A percentile compares a stretch with the other conserved stretches of the same genome.
Conservation (phyloP, 2,888 invertebrate genomes). For the Ochlodes sylvanus region DNA sequence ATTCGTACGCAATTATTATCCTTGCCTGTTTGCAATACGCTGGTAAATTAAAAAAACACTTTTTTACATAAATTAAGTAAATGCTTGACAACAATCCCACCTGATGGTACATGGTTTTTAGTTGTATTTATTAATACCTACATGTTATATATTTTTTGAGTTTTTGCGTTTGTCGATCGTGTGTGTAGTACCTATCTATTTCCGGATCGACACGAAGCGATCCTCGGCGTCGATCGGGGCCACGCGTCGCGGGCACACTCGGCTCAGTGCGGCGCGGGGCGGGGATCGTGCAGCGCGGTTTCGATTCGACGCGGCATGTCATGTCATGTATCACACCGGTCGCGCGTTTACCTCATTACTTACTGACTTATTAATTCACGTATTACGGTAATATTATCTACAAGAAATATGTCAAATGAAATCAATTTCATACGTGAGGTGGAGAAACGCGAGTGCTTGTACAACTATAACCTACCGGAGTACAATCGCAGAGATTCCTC, state of each 20-base stretch:
- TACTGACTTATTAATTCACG: not conserved
- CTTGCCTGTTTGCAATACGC: no score
- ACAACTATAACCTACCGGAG: constrained; percentile 53
- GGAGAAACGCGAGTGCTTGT: constrained; percentile 55
- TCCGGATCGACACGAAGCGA: not conserved
- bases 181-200: not conserved
- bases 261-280: constrained; percentile 21
- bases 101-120: no score
- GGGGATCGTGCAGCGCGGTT: constrained; percentile 19
- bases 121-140: no score
- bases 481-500: constrained; percentile 56
- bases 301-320: constrained; percentile 5
- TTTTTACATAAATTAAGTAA: no score
- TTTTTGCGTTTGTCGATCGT: not conserved
- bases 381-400: not conserved
- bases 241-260: not conserved
- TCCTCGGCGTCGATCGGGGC: not conserved
- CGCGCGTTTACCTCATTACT: not conserved
- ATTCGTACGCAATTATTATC: no score
- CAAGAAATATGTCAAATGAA: constrained; percentile 25
- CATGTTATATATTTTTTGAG: no score
- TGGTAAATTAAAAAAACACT: no score
- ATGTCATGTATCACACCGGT: not conserved
- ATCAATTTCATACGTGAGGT: constrained; percentile 50
- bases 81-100: no score